Conservation (phyloP, 1,140 invertebrate species). For the Plodia interpunctella region DNA sequence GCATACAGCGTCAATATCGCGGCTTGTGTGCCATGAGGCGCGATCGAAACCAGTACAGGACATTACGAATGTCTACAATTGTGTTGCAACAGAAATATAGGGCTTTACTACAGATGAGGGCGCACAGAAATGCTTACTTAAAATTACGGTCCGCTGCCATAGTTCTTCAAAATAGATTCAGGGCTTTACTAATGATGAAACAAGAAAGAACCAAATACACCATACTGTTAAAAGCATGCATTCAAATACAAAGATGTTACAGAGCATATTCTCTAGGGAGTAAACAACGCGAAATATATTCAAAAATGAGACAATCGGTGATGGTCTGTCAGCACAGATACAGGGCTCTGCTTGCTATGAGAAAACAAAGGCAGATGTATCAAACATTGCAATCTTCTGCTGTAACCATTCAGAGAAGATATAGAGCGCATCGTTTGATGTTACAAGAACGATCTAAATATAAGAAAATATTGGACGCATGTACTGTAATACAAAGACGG, state of each 20-base stretch:
- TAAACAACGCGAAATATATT: constrained; percentile 30
- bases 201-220: constrained; percentile 35
- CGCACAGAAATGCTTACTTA: constrained; percentile 23
- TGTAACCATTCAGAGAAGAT: constrained; percentile 41
- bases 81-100: constrained; percentile 77
- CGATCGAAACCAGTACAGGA: constrained; percentile 53
- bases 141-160: constrained; percentile 23
- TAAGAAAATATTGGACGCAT: constrained; percentile 30
- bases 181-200: constrained; percentile 44
- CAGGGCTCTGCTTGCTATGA: constrained; percentile 36
- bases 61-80: constrained; percentile 49
- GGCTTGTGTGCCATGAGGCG: constrained; percentile 47
- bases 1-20: constrained; percentile 68
- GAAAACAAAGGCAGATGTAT: constrained; percentile 32
- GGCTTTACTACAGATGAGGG: constrained; percentile 47
- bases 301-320: constrained; percentile 26
- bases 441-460: constrained; percentile 30
- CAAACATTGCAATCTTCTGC: constrained; percentile 23
- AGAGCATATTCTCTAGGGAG: constrained; percentile 25
- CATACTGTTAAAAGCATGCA: constrained; percentile 22
- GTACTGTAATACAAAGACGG: constrained; percentile 50
- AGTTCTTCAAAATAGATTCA: constrained; percentile 42
- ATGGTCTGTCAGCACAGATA: constrained; percentile 35
- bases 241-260: constrained; percentile 35
- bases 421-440: constrained; percentile 40